These are phyloP conservation scores for Atherinosoma microstoma DNA, from an alignment of 2,797 vertebrate genomes.

Conservation along the genomic window DNA sequence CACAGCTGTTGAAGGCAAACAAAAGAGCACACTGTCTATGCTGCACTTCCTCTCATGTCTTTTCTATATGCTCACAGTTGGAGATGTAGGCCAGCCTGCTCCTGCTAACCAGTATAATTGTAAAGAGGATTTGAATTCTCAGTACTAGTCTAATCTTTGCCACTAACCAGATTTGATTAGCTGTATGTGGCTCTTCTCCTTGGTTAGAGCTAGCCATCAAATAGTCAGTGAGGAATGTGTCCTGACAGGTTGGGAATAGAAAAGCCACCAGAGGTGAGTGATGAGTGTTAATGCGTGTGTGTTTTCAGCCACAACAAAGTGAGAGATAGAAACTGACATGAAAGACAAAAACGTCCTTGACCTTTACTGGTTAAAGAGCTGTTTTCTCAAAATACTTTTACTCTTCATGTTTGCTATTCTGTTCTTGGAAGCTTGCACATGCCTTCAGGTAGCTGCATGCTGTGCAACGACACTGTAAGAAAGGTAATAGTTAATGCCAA, in stretches of 20 bases:
- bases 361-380: constrained; percentile 25
- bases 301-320: constrained; percentile 64
- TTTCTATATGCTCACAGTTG: constrained; percentile 24
- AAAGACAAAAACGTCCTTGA: constrained; percentile 45
- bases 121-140: constrained; percentile 79
- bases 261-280: constrained; percentile 65
- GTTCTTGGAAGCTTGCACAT: background rate
- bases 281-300: constrained; percentile 45
- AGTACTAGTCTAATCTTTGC: constrained; percentile 77
- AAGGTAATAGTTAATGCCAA: constrained; percentile 21
- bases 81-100: constrained; percentile 64
- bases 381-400: background rate
- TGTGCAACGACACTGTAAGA: constrained; percentile 8
- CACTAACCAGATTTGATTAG: constrained; percentile 79
- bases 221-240: constrained; percentile 67
- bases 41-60: constrained; percentile 23
- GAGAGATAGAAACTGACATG: constrained; percentile 54
- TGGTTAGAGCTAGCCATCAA: constrained; percentile 64
- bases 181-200: constrained; percentile 72
- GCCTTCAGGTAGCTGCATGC: background rate
- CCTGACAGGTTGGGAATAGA: constrained; percentile 72
- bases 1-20: constrained; percentile 51
- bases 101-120: constrained; percentile 52
- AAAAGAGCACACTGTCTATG: constrained; percentile 6
- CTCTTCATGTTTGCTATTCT: constrained; percentile 1